phyloP scores from a whole-genome alignment of 1,140 invertebrate genomes.

The Amyelois transitella region DNA sequence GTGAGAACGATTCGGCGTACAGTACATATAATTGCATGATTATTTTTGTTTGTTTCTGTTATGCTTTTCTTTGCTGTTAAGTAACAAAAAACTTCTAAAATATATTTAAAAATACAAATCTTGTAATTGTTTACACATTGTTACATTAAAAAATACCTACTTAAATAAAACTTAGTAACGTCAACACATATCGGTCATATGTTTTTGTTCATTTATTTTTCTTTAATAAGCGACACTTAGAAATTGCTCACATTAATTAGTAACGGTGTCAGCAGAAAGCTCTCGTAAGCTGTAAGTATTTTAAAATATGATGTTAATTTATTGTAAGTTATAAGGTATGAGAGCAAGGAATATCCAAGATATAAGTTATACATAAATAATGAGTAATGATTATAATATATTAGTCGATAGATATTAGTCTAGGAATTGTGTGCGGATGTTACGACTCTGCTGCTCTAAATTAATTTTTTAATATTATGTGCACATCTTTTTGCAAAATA shows the following conservation, averaged over 20 bases:
- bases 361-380: constrained; percentile 54
- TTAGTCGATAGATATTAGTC: constrained; percentile 45
- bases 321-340: constrained; percentile 64
- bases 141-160: too few relatives aligned
- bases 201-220: too few relatives aligned
- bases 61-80: too few relatives aligned
- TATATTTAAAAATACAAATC: too few relatives aligned
- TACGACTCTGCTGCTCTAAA: constrained; percentile 28
- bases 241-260: constrained; percentile 50
- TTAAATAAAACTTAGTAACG: too few relatives aligned
- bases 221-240: neutral
- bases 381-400: constrained; percentile 34
- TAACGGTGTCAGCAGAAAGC: constrained; percentile 38
- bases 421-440: constrained; percentile 46
- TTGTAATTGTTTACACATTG: too few relatives aligned
- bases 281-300: constrained; percentile 61
- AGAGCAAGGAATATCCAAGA: constrained; percentile 68
- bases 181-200: too few relatives aligned
- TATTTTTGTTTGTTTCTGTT: too few relatives aligned
- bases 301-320: constrained; percentile 67
- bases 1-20: too few relatives aligned
- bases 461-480: neutral
- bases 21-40: too few relatives aligned
- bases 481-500: neutral
- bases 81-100: too few relatives aligned